These are phyloP conservation scores for Chrysolophus pictus DNA, from an alignment of 2,797 vertebrate species.

Conservation along the genomic window DNA sequence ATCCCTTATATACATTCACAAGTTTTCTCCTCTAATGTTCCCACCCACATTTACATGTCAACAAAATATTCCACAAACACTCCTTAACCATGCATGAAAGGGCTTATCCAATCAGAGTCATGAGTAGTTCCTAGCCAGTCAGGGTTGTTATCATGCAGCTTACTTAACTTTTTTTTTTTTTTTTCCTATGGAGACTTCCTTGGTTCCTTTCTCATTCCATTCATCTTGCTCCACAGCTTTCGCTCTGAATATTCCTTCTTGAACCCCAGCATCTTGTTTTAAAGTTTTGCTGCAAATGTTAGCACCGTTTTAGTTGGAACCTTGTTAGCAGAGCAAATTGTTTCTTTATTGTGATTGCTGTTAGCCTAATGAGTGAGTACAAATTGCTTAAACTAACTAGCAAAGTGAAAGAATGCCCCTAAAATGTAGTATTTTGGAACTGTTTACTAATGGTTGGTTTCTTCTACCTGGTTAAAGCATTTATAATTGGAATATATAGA, in stretches of 20 bases:
- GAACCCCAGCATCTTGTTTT: neutral
- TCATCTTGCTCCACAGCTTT: too few species aligned
- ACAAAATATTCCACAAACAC: too few species aligned
- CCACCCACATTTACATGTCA: too few species aligned
- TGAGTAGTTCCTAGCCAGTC: too few species aligned
- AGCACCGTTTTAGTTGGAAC: neutral
- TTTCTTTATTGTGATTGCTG: neutral
- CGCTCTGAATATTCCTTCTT: too few species aligned
- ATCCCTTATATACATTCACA: too few species aligned
- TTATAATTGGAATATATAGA: neutral
- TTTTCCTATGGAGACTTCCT: too few species aligned
- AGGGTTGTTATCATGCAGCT: too few species aligned
- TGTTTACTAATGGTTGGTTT: neutral
- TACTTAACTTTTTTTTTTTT: too few species aligned
- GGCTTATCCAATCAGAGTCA: too few species aligned
- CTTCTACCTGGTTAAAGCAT: neutral
- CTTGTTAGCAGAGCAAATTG: neutral
- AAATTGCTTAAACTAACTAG: neutral
- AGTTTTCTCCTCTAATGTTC: too few species aligned
- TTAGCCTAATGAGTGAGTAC: neutral
- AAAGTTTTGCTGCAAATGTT: neutral
- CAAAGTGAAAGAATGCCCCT: neutral
- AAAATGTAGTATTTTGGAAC: neutral
- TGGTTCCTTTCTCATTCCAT: too few species aligned
- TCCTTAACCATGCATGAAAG: neutral